A percentile compares a stretch with the other conserved stretches of the same genome.
phyloP scores from a whole-genome alignment of 2,113 vertebrate genomes.

The Formicarius rufipectus region DNA sequence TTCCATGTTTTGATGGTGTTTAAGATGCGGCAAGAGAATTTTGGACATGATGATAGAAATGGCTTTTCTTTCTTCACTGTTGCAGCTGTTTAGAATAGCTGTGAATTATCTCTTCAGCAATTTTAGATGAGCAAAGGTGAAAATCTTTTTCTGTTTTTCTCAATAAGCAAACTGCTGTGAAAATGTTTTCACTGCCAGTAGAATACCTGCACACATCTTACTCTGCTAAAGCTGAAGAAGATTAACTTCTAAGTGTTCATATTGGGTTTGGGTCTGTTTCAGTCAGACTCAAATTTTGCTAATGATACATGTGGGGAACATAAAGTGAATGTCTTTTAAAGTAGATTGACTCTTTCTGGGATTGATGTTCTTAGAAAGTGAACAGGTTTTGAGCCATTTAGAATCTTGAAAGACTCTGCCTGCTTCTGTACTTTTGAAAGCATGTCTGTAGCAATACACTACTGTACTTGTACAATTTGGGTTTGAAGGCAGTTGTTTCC shows the following conservation, averaged over 20 bases:
- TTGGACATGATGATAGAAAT: background rate
- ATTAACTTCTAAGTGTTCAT: background rate
- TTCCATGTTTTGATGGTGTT: background rate
- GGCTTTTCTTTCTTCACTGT: background rate
- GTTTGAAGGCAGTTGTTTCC: background rate
- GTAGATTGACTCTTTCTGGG: background rate
- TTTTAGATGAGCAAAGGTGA: background rate
- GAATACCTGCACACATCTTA: background rate
- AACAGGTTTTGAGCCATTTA: background rate
- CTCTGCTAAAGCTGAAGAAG: background rate
- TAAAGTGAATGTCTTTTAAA: background rate
- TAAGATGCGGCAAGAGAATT: background rate
- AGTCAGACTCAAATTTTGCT: background rate
- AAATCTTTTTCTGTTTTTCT: background rate
- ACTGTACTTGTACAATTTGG: too few relatives aligned
- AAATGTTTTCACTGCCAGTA: background rate
- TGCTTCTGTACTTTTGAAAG: background rate
- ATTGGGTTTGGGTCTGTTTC: background rate
- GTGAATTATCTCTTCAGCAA: background rate
- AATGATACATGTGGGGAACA: background rate
- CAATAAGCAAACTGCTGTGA: background rate
- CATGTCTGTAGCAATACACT: rapidly evolving
- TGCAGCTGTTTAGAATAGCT: background rate
- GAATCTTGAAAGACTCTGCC: background rate
- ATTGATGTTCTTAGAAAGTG: background rate